Evolutionary conservation across 2,888 invertebrate species (phyloP), one percentile per base, ranked within the genome.

Genomic region (Bombyx huttoni): DNA sequence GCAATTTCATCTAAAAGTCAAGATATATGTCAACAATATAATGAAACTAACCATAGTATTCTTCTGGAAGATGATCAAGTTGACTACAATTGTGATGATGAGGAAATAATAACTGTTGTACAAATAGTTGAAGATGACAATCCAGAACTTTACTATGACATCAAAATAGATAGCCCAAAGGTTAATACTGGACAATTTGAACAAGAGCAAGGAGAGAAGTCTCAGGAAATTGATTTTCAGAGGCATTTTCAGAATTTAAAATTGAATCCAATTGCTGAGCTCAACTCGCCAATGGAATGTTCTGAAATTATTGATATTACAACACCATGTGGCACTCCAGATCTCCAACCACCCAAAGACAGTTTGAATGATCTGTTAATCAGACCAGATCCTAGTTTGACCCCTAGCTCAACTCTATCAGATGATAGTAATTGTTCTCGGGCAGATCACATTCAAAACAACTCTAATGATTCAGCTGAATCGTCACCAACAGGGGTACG

Each of bases 401-500:
- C 87, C 57, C 86, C 87, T 3, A 89, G 83, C 56, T 88, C 84
- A 8, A 83, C 76, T 51, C 59, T 87, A 14, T 86, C 88, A 10
- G 88, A 88, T 73, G 86, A 88, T 52, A 88, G 88, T 53, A 88
- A 87, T 56, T 87, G 81, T 12, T 85, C 86, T 7, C 70, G 85
- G 58, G 64, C 73, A 48, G 88, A 88, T 64, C 80, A 75, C 46
- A 76, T 68, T 50, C 80, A 72, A 51, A 73, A 63, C 46, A 73
- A 76, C 58, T 81, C 83, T 0, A 85, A 86, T 75, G 89, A 88
- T 56, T 89, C 89, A 1, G 74, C 85, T 1, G 89, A 87, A 52
- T 87, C 88, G 7, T 87, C 87, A 33, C 87, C 87, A n/a, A 78
- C 81, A 45, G 89, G 90, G n/a, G 92, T 94, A 0, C 82, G 94